These are phyloP conservation scores for Hexactinellida sp. DNA, from an alignment of 37 sponge, comb jelly and placozoan genomes.

Conservation along the genomic window DNA sequence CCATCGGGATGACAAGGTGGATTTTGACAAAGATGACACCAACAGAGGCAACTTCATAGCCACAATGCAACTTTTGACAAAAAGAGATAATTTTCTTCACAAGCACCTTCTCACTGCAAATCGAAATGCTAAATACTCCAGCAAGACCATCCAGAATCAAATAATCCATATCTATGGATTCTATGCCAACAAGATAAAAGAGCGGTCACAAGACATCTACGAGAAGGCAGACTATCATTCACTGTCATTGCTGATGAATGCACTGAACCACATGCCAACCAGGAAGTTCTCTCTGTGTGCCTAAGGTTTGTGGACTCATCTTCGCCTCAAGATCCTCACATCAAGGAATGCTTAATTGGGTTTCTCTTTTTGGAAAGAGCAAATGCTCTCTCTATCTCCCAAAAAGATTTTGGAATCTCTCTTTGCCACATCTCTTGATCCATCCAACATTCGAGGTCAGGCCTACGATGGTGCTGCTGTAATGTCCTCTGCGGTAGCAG, in stretches of 20 bases:
- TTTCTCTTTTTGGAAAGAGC: slow-evolving; percentile 38
- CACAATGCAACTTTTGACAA: slow-evolving; percentile 22
- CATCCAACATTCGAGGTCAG: not conserved
- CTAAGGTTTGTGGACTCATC: slow-evolving; percentile 35
- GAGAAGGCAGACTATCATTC: too few relatives aligned
- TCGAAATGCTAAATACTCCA: slow-evolving; percentile 29
- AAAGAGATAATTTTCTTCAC: slow-evolving; percentile 18
- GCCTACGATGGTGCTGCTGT: slow-evolving; percentile 25
- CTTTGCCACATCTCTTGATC: not conserved
- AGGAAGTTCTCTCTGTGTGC: slow-evolving; percentile 30
- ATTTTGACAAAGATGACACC: slow-evolving; percentile 19
- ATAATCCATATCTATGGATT: too few relatives aligned
- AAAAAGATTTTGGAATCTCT: not conserved
- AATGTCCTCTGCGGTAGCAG: slow-evolving; percentile 21
- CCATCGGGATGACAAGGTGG: slow-evolving; percentile 35
- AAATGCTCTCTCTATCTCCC: slow-evolving; percentile 24
- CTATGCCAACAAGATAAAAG: too few relatives aligned
- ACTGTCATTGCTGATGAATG: slow-evolving; percentile 35
- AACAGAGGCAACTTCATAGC: slow-evolving; percentile 29
- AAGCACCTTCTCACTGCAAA: slow-evolving; percentile 25
- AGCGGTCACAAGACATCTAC: too few relatives aligned
- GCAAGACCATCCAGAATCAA: too few relatives aligned
- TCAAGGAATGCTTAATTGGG: slow-evolving; percentile 30
- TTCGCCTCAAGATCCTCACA: slow-evolving; percentile 26
- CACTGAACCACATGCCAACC: slow-evolving; percentile 26